Base-by-base conservation (phyloP, 2,113 vertebrate genomes). In the Peromyscus polionotus region DNA sequence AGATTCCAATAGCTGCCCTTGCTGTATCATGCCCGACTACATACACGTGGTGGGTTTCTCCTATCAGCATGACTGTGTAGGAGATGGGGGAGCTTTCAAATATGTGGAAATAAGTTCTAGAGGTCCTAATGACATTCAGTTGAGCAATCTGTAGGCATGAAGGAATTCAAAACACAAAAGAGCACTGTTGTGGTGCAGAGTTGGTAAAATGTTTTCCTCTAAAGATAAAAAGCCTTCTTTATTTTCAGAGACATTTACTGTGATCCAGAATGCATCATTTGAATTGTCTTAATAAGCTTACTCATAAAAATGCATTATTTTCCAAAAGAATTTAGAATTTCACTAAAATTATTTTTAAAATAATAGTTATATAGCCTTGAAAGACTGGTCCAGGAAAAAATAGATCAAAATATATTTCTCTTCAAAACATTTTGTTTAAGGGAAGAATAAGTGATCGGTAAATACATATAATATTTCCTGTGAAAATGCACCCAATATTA, bases 141-240 rank as follows among this genome's bases (percentile, higher is more conserved):
- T 97, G 95, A 98, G 95, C 98, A 98, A 95, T 94, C 84, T 98
- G 98, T 99, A 98, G 99, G 99, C 98, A 96, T 90, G 91, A 95
- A 99, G 97, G 98, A 99, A 99, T 99, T 97, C 94, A 72, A 97
- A 81, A 83, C 88, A 98, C 96, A 98, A 98, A 97, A 94, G 83
- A 76, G 94, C 94, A 97, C 98, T 99, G 98, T 99, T 97, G 91
- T 87, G 92, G 75, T 73, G 10, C 72, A 96, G 39, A 97, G 80
- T 81, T 98, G 84, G 16, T 88, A 91, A 97, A 92, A 96, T 97
- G 96, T 94, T 96, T 97, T 96, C 94, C 95, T 93, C 89, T 97
- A 81, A 98, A 97, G 81, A 95, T 91, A 96, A 94, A 98, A 97
- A 90, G 84, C 73, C 33, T 91, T 92, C 91, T 98, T 97, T 97